Evolutionary conservation across 64 coral and sea anemone genomes (phyloP), one percentile per base, ranked within the genome.

Genomic region (Platygyra sinensis): DNA sequence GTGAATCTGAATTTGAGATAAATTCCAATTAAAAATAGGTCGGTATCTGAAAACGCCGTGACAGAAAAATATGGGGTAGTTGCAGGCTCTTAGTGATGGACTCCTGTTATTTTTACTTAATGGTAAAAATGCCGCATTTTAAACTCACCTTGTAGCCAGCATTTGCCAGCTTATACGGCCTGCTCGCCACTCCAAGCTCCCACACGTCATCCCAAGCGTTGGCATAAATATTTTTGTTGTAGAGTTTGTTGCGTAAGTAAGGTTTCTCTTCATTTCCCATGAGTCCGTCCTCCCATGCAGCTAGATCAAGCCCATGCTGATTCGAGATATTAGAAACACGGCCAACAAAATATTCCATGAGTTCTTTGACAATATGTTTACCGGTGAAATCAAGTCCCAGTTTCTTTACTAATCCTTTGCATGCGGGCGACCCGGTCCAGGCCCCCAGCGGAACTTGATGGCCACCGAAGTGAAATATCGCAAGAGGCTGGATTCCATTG

Each of bases 391-490:
- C 54, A 18, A n/a, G 8, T 63, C 24, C 15, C 36, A 79, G 14
- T 15, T 55, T 67, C 61, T 64, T 36, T 31, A 27, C 20, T 18
- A 71, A 27, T 9, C 74, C n/a, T 69, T 74, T 49, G 24, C 89
- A 91, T 14, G 30, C 79, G 29, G 54, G 33, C 8, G 89, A 91
- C 18, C 59, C 42, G 25, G 51, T 60, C 89, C 89, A 91, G 5
- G 67, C 89, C 12, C 80, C 80, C 7, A 14, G 2, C 2, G 80
- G 50, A 46, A 91, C 80, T 71, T 95, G 89, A 75, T 95, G 89
- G 2, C 93, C 93, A 8, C 93, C 93, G n/a, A 95, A 91, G 51
- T 95, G 93, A 80, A 86, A 95, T 15, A 76, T 6, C 0, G 60
- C 83, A 57, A 95, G 72, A 55, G 93, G 93, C 73, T 95, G 93